Evolutionary conservation across 1,140 invertebrate genomes (phyloP).

Genomic region (Drosophila erecta): DNA sequence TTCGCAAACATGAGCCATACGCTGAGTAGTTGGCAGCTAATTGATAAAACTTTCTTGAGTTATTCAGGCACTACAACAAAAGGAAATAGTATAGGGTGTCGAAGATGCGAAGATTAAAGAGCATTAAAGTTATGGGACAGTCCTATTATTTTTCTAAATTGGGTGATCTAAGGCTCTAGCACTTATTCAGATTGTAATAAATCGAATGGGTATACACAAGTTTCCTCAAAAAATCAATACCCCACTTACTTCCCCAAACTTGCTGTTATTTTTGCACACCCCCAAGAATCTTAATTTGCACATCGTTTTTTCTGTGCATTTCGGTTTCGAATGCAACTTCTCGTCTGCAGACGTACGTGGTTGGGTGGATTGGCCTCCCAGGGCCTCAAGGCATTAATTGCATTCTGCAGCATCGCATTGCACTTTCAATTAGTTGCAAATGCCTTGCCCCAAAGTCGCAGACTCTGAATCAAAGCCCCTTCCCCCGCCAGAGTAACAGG

Average conservation of each 20-base stretch:
- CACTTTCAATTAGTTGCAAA: conserved; percentile 84
- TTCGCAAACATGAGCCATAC: conserved; percentile 1
- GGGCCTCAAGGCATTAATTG: conserved; percentile 78
- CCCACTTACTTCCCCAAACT: background rate
- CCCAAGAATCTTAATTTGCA: background rate
- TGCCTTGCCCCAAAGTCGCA: conserved; percentile 42
- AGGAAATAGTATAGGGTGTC: background rate
- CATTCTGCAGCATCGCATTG: conserved; percentile 81
- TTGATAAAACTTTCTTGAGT: conserved; percentile 38
- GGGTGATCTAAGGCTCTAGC: no score
- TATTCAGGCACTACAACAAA: background rate
- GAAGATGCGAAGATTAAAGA: background rate
- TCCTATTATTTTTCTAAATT: background rate
- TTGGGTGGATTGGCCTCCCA: conserved; percentile 2
- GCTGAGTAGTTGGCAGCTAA: conserved; percentile 40
- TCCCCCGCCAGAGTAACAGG: conserved; percentile 52
- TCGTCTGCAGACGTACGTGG: background rate
- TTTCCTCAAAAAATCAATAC: background rate
- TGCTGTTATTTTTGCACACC: background rate
- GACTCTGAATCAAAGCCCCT: conserved; percentile 11
- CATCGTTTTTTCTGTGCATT: conserved; percentile 5
- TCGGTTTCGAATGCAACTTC: conserved; percentile 19
- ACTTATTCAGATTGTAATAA: background rate
- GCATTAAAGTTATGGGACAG: background rate
- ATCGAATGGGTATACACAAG: background rate